Conservation (phyloP, 2,888 invertebrate genomes). For the Aspidiotus destructor region DNA sequence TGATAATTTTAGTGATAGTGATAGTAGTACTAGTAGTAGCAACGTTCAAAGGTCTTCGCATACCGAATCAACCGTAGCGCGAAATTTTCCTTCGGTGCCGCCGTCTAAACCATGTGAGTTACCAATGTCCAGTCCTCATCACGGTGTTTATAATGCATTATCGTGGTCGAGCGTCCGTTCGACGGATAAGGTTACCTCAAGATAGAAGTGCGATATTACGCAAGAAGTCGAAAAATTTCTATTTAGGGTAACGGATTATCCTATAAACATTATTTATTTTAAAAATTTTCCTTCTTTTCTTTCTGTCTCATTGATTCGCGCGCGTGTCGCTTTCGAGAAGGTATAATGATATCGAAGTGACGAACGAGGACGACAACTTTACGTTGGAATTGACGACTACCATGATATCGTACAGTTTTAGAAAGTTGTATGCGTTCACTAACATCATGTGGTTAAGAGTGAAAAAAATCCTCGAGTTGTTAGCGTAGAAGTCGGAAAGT, state of each 20-base stretch:
- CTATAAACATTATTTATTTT: too few species aligned
- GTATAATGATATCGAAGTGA: too few species aligned
- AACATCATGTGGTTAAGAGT: too few species aligned
- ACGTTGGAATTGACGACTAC: too few species aligned
- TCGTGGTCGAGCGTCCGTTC: slow-evolving; percentile 52
- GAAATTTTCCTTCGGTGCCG: slow-evolving; percentile 33
- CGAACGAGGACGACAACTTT: too few species aligned
- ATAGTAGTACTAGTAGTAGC: neutral
- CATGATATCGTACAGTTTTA: too few species aligned
- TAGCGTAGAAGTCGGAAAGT: too few species aligned
- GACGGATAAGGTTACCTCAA: slow-evolving; percentile 40
- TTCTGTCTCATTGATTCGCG: too few species aligned
- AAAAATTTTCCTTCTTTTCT: too few species aligned
- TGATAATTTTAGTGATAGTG: neutral
- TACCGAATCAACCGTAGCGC: slow-evolving; percentile 11
- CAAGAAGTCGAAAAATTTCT: neutral
- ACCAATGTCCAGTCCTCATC: slow-evolving; percentile 47
- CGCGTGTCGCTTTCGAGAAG: too few species aligned
- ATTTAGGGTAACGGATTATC: neutral
- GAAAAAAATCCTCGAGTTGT: too few species aligned
- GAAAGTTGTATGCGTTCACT: too few species aligned
- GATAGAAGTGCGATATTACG: neutral
- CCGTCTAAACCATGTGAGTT: slow-evolving; percentile 49
- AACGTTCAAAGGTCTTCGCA: neutral
- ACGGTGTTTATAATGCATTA: slow-evolving; percentile 48